Conservation (phyloP, 2,888 invertebrate species). For the Marronus borbonicus region DNA sequence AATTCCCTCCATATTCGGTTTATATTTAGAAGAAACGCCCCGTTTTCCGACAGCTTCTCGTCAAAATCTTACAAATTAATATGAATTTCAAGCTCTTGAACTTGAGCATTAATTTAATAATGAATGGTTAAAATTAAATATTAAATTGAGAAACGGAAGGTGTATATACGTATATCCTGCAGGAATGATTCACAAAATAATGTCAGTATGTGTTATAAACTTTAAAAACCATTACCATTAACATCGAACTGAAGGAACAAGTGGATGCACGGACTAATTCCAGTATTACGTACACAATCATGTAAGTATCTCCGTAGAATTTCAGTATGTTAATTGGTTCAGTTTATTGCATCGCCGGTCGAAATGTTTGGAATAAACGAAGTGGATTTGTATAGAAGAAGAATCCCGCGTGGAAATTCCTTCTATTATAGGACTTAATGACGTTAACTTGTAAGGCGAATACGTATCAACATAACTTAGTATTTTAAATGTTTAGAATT, state of each 20-base stretch:
- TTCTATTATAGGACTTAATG: conserved; percentile 26
- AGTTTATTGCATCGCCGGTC: conserved; percentile 5
- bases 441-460: conserved; percentile 8
- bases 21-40: too few relatives aligned
- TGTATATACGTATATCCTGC: too few relatives aligned
- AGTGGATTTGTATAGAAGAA: conserved; percentile 19
- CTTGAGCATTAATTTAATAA: too few relatives aligned
- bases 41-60: too few relatives aligned
- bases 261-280: background rate
- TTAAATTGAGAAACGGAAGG: too few relatives aligned
- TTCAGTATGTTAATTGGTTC: conserved; percentile 20
- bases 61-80: too few relatives aligned
- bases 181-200: too few relatives aligned
- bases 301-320: conserved; percentile 22
- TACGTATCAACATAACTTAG: conserved; percentile 11
- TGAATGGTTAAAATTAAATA: too few relatives aligned
- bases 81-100: too few relatives aligned
- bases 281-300: conserved; percentile 28
- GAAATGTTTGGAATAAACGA: conserved; percentile 22
- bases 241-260: background rate
- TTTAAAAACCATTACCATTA: too few relatives aligned
- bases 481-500: conserved; percentile 21
- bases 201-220: too few relatives aligned
- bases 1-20: too few relatives aligned
- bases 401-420: conserved; percentile 20